Conservation (phyloP, 2,113 vertebrate genomes). For the Lampris megalopsis region DNA sequence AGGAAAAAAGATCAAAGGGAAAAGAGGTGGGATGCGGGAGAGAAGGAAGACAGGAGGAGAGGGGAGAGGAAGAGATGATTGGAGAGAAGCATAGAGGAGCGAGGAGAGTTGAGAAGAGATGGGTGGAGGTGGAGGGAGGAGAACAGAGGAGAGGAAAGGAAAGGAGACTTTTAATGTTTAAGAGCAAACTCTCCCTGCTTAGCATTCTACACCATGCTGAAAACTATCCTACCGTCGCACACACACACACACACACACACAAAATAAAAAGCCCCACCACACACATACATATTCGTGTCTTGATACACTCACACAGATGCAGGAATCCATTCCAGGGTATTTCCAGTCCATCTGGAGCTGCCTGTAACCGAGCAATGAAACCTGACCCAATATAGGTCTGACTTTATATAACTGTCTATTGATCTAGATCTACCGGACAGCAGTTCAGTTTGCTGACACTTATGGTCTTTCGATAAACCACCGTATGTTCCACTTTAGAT, state of each 20-base stretch:
- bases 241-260: background rate
- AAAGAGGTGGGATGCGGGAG: background rate
- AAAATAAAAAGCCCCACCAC: no score
- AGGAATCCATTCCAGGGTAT: conserved; percentile 27
- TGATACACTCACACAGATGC: background rate
- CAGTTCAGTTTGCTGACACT: background rate
- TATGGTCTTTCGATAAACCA: background rate
- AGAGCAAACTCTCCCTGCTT: conserved; percentile 23
- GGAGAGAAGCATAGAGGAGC: conserved; percentile 16
- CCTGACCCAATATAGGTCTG: background rate
- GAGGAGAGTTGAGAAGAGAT: background rate
- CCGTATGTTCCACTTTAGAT: no score
- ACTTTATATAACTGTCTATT: background rate
- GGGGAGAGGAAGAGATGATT: background rate
- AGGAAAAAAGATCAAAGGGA: conserved; percentile 52
- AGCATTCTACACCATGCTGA: conserved; percentile 29
- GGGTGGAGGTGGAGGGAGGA: background rate
- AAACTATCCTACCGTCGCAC: background rate
- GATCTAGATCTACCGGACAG: no score
- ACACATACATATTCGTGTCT: conserved; percentile 17
- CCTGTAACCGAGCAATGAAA: no score
- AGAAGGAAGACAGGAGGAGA: background rate
- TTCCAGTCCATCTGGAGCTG: background rate
- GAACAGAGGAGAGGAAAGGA: background rate
- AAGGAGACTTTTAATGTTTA: background rate